Conservation (phyloP, 2,888 invertebrate genomes). For the Caenorhabditis angaria region DNA sequence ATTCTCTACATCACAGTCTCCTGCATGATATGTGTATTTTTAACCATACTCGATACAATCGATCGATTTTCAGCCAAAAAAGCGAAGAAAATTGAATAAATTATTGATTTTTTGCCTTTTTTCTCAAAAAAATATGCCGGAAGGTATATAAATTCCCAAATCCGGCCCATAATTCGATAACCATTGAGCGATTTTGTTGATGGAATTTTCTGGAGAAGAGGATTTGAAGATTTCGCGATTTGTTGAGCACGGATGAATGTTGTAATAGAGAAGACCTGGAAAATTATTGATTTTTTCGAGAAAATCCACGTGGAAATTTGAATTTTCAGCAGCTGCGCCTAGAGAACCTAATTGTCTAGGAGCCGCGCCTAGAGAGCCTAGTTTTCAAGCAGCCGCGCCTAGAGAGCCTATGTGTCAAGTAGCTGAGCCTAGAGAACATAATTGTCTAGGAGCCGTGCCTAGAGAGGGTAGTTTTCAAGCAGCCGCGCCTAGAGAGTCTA, state of each 20-base stretch:
- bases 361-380: too few relatives aligned
- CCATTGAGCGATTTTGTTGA: conserved; percentile 33
- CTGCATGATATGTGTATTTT: conserved; percentile 53
- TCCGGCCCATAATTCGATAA: conserved; percentile 53
- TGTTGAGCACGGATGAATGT: conserved; percentile 67
- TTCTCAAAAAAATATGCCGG: neutral
- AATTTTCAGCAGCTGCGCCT: too few relatives aligned
- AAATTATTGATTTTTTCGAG: neutral
- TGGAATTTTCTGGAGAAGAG: conserved; percentile 3
- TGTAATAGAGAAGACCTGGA: conserved; percentile 65
- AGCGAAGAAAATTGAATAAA: conserved; percentile 6
- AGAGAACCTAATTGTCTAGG: too few relatives aligned
- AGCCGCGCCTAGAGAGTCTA: too few relatives aligned
- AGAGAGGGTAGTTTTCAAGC: too few relatives aligned
- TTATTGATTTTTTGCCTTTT: neutral
- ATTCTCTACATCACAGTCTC: conserved; percentile 65
- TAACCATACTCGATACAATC: conserved; percentile 52
- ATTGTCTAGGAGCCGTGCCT: too few relatives aligned
- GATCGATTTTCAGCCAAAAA: conserved; percentile 23
- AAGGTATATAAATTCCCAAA: conserved; percentile 41
- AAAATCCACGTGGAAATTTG: too few relatives aligned
- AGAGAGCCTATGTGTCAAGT: too few relatives aligned
- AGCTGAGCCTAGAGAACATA: too few relatives aligned
- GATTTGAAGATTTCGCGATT: neutral
- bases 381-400: too few relatives aligned